A percentile compares a stretch with the other conserved stretches of the same genome.
Conservation (phyloP, 2,888 invertebrate genomes). For the Encarsia formosa region DNA sequence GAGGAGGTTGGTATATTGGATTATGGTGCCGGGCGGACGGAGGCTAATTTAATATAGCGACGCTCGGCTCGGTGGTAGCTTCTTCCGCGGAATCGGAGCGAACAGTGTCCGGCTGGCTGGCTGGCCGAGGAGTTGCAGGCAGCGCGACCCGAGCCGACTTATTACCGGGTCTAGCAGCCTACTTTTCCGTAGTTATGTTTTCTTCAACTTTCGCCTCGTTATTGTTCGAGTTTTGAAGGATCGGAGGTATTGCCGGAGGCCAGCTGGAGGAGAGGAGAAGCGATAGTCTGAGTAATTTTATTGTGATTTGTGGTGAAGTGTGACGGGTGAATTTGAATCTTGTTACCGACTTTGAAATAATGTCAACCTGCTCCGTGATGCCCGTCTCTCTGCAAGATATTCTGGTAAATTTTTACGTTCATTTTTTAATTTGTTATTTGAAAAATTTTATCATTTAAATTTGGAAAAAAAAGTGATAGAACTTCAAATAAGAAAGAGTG, state of each 20-base stretch:
- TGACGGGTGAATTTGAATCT: too few species aligned
- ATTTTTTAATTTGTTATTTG: neutral
- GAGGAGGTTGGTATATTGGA: slow-evolving; percentile 34
- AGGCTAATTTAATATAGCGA: slow-evolving; percentile 47
- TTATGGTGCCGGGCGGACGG: slow-evolving; percentile 34
- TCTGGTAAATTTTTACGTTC: slow-evolving; percentile 41
- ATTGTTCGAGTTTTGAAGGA: neutral
- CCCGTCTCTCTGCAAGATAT: slow-evolving; percentile 50
- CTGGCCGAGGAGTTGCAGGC: slow-evolving; percentile 38
- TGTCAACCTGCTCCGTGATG: slow-evolving; percentile 50
- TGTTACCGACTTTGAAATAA: too few species aligned
- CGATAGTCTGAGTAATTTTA: too few species aligned
- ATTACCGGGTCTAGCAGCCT: neutral
- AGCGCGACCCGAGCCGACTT: too few species aligned
- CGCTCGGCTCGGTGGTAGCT: slow-evolving; percentile 22
- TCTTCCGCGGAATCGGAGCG: slow-evolving; percentile 43
- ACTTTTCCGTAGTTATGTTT: neutral
- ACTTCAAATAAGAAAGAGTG: slow-evolving; percentile 3
- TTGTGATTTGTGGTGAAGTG: too few species aligned
- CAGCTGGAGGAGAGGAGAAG: too few species aligned
- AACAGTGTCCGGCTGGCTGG: slow-evolving; percentile 45
- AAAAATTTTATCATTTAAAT: neutral
- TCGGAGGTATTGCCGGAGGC: too few species aligned
- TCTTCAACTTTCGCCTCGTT: neutral
- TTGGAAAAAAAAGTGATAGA: neutral